Conservation (phyloP, 1,140 invertebrate species). For the Armadillidium nasatum region DNA sequence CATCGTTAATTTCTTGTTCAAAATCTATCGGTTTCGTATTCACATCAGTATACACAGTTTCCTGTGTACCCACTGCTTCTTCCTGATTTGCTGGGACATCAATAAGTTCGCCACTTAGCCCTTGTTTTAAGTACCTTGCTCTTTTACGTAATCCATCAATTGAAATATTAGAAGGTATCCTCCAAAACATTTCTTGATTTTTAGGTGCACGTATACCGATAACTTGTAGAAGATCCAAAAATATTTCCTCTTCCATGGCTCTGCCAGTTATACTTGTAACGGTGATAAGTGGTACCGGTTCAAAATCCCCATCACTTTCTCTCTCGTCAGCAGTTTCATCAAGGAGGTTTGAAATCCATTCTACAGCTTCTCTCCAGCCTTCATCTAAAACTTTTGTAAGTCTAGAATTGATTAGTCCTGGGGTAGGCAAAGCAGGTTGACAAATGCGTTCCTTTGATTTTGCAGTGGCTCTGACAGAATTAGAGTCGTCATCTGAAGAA, state of each 20-base stretch:
- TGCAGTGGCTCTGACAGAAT: no score
- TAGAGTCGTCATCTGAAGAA: no score
- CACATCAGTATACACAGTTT: no score
- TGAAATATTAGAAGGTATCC: conserved; percentile 33
- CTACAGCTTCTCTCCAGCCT: conserved; percentile 29
- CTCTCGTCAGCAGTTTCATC: conserved; percentile 39
- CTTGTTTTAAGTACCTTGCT: conserved; percentile 33
- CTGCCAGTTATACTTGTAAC: conserved; percentile 31
- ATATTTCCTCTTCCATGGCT: conserved; percentile 39
- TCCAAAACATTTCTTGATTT: conserved; percentile 43
- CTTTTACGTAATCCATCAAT: conserved; percentile 34
- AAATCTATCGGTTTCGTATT: no score
- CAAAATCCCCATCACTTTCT: conserved; percentile 41
- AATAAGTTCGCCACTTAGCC: conserved; percentile 20
- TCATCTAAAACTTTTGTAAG: conserved; percentile 13
- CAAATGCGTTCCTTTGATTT: no score
- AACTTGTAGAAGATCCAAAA: conserved; percentile 33
- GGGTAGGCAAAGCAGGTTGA: conserved; percentile 9
- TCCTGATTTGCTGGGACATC: no score
- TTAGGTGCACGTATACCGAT: conserved; percentile 35
- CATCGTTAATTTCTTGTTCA: no score
- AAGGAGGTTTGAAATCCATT: conserved; percentile 33
- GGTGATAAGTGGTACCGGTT: conserved; percentile 41
- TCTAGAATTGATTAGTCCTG: not conserved
- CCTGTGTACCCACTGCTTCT: no score